phyloP scores from a whole-genome alignment of 2,113 vertebrate species.

The Loxodonta africana region DNA sequence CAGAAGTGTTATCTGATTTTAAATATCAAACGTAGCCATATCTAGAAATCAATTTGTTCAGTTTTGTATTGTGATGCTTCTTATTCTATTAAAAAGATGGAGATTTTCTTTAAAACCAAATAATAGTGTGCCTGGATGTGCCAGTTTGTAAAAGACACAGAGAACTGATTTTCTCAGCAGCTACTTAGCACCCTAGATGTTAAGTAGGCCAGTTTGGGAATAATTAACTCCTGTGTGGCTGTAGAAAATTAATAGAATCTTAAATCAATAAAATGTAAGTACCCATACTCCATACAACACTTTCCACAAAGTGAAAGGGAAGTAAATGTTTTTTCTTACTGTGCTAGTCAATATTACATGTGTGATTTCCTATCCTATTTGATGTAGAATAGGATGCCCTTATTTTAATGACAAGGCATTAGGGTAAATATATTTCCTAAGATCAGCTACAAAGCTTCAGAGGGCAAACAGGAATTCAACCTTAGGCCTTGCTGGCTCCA shows the following conservation, averaged over 20 bases:
- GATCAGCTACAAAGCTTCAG: neutral
- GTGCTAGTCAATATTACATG: neutral
- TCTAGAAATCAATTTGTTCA: neutral
- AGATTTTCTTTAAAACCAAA: neutral
- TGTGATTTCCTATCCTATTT: neutral
- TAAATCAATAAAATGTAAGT: neutral
- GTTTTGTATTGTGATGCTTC: slow-evolving; percentile 37
- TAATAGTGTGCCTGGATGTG: neutral
- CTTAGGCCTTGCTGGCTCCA: neutral
- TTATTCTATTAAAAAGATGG: neutral
- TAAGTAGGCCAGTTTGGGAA: neutral
- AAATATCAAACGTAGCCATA: neutral
- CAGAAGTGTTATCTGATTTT: neutral
- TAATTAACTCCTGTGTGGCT: neutral
- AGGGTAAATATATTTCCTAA: neutral
- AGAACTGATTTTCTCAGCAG: slow-evolving; percentile 30
- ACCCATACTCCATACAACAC: neutral
- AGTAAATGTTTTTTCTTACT: neutral
- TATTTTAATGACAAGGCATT: neutral
- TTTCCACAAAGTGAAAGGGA: neutral
- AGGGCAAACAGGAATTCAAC: neutral
- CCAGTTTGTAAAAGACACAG: neutral
- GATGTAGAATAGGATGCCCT: neutral
- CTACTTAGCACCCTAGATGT: neutral
- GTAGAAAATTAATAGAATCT: neutral